These are phyloP conservation scores for Thymelicus acteon DNA, from an alignment of 2,888 invertebrate genomes.

Conservation along the genomic window DNA sequence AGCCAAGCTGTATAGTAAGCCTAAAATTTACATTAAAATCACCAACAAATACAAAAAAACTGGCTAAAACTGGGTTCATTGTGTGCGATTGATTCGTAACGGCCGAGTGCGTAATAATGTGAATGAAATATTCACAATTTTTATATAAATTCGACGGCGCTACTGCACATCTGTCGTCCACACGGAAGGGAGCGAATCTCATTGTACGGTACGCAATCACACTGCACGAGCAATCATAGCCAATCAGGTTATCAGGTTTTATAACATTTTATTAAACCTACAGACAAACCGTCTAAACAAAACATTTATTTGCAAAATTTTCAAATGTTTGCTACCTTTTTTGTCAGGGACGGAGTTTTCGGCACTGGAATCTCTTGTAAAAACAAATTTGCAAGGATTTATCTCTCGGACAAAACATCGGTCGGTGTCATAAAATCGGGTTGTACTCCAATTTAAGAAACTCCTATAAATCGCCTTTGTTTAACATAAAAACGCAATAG, in stretches of 20 bases:
- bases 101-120: conserved; percentile 80
- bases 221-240: conserved; percentile 20
- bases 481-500: conserved; percentile 67
- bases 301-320: conserved; percentile 18
- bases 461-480: conserved; percentile 65
- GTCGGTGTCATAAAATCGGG: conserved; percentile 63
- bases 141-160: conserved; percentile 75
- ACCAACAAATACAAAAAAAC: conserved; percentile 75
- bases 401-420: conserved; percentile 52
- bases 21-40: conserved; percentile 81
- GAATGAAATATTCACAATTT: conserved; percentile 83
- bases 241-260: conserved; percentile 32
- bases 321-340: conserved; percentile 52
- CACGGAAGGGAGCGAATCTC: conserved; percentile 69
- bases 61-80: conserved; percentile 77
- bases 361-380: conserved; percentile 58
- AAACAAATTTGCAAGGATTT: conserved; percentile 73
- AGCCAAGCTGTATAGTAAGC: conserved; percentile 77
- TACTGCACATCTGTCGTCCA: conserved; percentile 79
- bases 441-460: conserved; percentile 73
- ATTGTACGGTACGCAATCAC: conserved; percentile 42
- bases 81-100: conserved; percentile 83
- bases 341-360: conserved; percentile 58
- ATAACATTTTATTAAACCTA: conserved; percentile 10
- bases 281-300: conserved; percentile 4